Base-by-base conservation (phyloP, 2,797 vertebrate genomes). In the Sciurus carolinensis region DNA sequence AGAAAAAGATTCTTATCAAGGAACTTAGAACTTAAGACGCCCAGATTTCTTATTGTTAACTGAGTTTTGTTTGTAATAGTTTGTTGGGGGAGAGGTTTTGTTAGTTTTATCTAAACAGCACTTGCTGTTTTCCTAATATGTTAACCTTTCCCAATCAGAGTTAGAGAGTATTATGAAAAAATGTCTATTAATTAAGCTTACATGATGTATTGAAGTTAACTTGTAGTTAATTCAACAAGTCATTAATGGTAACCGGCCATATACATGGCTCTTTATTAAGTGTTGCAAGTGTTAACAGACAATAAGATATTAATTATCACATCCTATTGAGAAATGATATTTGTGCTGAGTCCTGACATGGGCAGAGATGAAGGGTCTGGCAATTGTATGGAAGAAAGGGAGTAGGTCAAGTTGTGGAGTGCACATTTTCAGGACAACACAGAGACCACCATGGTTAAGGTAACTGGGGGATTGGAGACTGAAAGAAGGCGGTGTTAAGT, bases 61-160 rank as follows among this genome's bases (percentile, higher is more conserved):
- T 87, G 22, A 7, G 33, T 90, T 94, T 92, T 54, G 24, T 52
- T 94, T 81, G 24, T 71, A 71, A 52, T 69, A 9, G 9, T 81
- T 71, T 71, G 1, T 72, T 80, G 52, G 15, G 14, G 64, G 28
- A 54, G 9, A 18, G 6, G 10, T 0, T 30, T 82, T 69, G 77
- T 52, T 95, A 95, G 13, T 30, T 92, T 5, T 71, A 90, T 91
- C 17, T 91, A 22, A 87, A 50, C 3, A 94, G 13, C 1, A 54
- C 47, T 94, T 90, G 20, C 6, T 80, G 7, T 75, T 81, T 72
- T 73, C 20, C 15, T 79, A 69, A 64, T 75, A 75, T 80, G 76
- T 83, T 87, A 75, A 52, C 80, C 26, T 47, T 80, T 93, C 30
- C n/a, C 17, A 84, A 85, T 33, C 18, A 3, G 66, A 14, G 66